Conservation (phyloP, 2,888 invertebrate species). For the Phoenoteleia sp. region DNA sequence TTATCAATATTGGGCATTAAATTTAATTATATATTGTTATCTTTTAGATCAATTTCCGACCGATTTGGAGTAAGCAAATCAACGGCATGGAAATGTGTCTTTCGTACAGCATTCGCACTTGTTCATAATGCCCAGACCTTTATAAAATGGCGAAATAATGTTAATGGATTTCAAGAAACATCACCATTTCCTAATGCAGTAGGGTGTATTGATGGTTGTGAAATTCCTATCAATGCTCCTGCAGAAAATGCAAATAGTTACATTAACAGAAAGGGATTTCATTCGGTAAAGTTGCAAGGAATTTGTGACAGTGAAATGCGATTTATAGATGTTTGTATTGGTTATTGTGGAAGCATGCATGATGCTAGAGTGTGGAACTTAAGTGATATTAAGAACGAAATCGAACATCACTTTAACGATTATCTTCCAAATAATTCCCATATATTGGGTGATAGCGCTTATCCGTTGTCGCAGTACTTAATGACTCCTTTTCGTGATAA, state of each 20-base stretch:
- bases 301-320: background rate
- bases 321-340: conserved; percentile 12
- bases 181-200: background rate
- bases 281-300: conserved; percentile 3
- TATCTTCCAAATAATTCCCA: background rate
- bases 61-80: conserved; percentile 12
- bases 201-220: background rate
- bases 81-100: conserved; percentile 1
- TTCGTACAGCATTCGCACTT: background rate
- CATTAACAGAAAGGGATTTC: background rate
- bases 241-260: background rate
- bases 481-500: background rate
- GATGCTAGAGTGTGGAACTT: conserved; percentile 23
- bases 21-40: no score
- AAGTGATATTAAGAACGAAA: background rate
- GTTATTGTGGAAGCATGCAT: conserved; percentile 38
- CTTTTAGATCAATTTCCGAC: no score
- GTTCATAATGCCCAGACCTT: background rate
- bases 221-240: background rate
- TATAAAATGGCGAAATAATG: background rate
- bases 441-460: background rate
- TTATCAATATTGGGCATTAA: no score
- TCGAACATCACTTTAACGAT: background rate
- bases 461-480: background rate
- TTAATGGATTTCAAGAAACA: no score